A percentile compares a stretch with the other conserved stretches of the same genome.
Evolutionary conservation across 2,797 vertebrate genomes (phyloP).

Genomic region (Oophaga sylvatica): DNA sequence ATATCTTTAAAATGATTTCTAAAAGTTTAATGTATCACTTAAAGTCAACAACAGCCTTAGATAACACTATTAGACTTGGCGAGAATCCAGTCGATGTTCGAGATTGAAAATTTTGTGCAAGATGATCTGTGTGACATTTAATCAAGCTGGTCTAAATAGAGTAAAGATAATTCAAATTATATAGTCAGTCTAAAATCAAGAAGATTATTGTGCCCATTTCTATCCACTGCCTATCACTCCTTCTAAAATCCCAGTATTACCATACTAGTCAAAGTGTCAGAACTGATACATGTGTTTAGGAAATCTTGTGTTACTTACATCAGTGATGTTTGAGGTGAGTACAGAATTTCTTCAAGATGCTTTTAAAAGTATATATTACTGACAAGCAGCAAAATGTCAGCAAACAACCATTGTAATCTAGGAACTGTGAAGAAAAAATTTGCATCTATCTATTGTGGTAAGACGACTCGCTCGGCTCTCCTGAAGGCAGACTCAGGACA

Average conservation of each 20-base stretch:
- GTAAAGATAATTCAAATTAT: neutral
- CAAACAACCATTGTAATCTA: neutral
- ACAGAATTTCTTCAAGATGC: neutral
- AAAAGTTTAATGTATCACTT: neutral
- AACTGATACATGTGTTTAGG: neutral
- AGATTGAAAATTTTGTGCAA: neutral
- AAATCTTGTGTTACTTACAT: neutral
- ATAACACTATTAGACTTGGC: neutral
- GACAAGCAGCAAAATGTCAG: neutral
- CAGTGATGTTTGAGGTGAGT: neutral
- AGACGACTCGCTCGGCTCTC: too few species aligned
- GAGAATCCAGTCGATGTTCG: neutral
- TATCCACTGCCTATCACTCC: neutral
- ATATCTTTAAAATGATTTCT: neutral
- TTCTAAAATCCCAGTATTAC: neutral
- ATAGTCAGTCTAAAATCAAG: neutral
- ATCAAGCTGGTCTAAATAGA: neutral
- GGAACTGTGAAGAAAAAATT: neutral
- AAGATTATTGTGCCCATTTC: neutral
- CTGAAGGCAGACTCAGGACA: too few species aligned
- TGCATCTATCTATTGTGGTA: too few species aligned
- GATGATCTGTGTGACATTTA: conserved; percentile 17
- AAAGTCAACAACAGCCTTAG: neutral
- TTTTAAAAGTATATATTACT: neutral
- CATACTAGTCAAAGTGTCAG: neutral